These are phyloP conservation scores for Drosophila pseudotalamancana DNA, from an alignment of 2,888 invertebrate genomes.

Conservation along the genomic window DNA sequence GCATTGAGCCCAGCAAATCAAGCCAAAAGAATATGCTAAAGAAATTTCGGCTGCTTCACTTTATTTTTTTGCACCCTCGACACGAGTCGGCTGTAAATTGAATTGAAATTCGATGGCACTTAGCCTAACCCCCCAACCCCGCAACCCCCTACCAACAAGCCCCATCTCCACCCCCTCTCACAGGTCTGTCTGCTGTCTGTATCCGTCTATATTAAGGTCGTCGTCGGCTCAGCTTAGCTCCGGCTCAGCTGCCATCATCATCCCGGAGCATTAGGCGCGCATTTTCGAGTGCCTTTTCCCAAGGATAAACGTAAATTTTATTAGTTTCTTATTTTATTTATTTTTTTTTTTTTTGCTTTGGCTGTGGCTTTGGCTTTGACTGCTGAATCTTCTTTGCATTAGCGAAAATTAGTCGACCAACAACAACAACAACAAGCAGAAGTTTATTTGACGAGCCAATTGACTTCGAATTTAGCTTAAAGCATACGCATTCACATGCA, in stretches of 20 bases:
- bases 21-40: conserved; percentile 70
- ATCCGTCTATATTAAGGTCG: conserved; percentile 74
- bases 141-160: no score
- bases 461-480: conserved; percentile 33
- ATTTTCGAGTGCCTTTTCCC: conserved; percentile 76
- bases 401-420: conserved; percentile 75
- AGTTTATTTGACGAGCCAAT: conserved; percentile 62
- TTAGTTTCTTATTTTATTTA: conserved; percentile 60
- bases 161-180: no score
- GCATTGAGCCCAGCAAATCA: conserved; percentile 52
- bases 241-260: conserved; percentile 53
- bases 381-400: conserved; percentile 65
- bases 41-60: conserved; percentile 30
- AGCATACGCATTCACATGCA: neutral
- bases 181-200: conserved; percentile 24
- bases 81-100: conserved; percentile 66
- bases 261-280: conserved; percentile 72
- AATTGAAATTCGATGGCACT: conserved; percentile 80
- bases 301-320: conserved; percentile 80
- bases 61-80: conserved; percentile 65
- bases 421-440: conserved; percentile 34
- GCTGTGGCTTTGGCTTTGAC: neutral
- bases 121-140: conserved; percentile 48
- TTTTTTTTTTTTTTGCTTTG: neutral
- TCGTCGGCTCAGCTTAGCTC: conserved; percentile 29